phyloP scores from a whole-genome alignment of 2,797 vertebrate species.

The Australoheros facetus region DNA sequence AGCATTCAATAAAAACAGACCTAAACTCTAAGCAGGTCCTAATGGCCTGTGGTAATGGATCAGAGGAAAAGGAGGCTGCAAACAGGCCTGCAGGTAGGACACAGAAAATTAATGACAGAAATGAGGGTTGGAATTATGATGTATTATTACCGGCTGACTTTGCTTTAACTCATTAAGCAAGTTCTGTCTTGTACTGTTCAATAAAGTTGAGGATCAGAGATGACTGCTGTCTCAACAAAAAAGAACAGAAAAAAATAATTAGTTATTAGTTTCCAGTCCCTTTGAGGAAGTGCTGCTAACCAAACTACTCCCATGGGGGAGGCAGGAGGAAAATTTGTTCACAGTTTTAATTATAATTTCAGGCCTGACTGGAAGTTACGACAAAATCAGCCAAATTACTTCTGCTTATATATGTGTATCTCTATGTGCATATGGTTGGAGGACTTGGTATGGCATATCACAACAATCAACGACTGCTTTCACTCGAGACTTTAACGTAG shows the following conservation, averaged over 20 bases:
- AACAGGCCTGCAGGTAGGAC: slow-evolving; percentile 10
- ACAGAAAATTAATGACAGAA: slow-evolving; percentile 14
- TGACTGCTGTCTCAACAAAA: slow-evolving; percentile 39
- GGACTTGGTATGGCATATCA: not conserved
- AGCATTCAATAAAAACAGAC: slow-evolving; percentile 71
- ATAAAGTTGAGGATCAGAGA: not conserved
- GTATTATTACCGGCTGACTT: not conserved
- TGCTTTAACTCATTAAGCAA: not conserved
- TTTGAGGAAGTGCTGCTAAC: slow-evolving; percentile 38
- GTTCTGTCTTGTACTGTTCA: not conserved
- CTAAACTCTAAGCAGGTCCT: slow-evolving; percentile 58
- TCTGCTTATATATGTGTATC: slow-evolving; percentile 11
- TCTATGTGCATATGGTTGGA: not conserved
- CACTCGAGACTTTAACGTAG: not conserved
- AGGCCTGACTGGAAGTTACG: slow-evolving; percentile 7
- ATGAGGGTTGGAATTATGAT: not conserved
- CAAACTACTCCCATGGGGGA: not conserved
- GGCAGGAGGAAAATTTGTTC: slow-evolving; percentile 27
- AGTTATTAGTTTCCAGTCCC: slow-evolving; percentile 29
- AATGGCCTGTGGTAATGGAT: slow-evolving; percentile 65
- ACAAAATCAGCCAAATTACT: slow-evolving; percentile 24
- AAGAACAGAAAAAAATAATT: slow-evolving; percentile 15
- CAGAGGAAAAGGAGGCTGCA: slow-evolving; percentile 39
- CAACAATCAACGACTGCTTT: not conserved
- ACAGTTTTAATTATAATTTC: slow-evolving; percentile 23